These are phyloP conservation scores for Cynodonichthys magdalenae DNA, from an alignment of 2,797 vertebrate species.

Conservation along the genomic window DNA sequence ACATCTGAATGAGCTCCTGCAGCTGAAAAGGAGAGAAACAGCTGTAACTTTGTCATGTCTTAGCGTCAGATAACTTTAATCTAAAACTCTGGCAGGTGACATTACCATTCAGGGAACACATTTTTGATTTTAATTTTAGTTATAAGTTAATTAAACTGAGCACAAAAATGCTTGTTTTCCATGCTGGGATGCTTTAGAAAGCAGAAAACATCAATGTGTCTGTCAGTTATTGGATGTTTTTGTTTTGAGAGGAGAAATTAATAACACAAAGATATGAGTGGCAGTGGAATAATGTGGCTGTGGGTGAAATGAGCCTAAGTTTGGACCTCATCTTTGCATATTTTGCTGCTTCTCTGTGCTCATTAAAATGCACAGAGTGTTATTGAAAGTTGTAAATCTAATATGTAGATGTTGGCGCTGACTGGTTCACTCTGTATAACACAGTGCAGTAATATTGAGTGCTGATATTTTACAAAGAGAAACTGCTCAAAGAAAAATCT, in stretches of 20 bases:
- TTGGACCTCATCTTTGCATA: conserved; percentile 12
- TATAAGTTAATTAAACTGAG: no score
- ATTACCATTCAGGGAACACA: no score
- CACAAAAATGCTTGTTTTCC: neutral
- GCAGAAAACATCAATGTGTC: neutral
- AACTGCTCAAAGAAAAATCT: conserved; percentile 4
- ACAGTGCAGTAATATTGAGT: conserved; percentile 30
- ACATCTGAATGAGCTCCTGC: neutral
- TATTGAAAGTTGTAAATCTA: conserved; percentile 48
- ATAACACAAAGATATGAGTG: conserved; percentile 9
- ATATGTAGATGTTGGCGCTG: conserved; percentile 41
- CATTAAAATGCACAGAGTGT: conserved; percentile 26
- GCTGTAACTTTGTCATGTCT: no score
- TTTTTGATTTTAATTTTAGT: no score
- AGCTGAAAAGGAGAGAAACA: no score
- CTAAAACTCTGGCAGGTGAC: no score
- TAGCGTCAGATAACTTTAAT: no score
- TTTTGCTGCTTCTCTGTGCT: conserved; percentile 7
- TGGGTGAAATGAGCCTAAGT: conserved; percentile 11
- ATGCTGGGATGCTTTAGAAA: no score
- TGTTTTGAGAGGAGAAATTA: conserved; percentile 11
- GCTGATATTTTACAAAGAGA: conserved; percentile 35
- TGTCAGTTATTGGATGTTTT: neutral
- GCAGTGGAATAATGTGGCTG: neutral
- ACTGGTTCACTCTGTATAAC: conserved; percentile 41